Conservation (phyloP, 2,888 invertebrate species). For the Aproaerema taeniolella region DNA sequence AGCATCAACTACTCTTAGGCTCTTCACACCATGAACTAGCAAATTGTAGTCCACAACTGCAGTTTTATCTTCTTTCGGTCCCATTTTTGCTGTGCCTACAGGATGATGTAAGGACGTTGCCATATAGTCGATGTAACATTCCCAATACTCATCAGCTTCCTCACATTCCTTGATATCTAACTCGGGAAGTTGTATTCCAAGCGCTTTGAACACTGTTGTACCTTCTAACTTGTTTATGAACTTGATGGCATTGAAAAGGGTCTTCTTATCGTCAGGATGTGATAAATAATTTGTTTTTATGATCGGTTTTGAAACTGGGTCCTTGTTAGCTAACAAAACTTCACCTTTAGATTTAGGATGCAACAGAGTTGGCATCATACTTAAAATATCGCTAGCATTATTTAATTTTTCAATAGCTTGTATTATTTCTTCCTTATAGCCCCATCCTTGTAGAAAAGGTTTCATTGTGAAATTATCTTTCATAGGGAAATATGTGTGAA, state of each 20-base stretch:
- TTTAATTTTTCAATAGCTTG: constrained; percentile 35
- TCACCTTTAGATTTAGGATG: constrained; percentile 75
- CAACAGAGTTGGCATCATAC: constrained; percentile 49
- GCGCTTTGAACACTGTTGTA: constrained; percentile 49
- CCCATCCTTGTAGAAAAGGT: constrained; percentile 31
- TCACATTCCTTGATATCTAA: constrained; percentile 49
- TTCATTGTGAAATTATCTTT: constrained; percentile 32
- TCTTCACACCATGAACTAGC: constrained; percentile 70
- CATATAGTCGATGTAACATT: constrained; percentile 74
- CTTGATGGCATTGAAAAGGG: constrained; percentile 53
- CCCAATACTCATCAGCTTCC: constrained; percentile 68
- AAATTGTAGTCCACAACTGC: constrained; percentile 72
- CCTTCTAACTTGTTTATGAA: constrained; percentile 45
- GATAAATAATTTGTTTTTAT: constrained; percentile 79
- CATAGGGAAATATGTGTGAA: constrained; percentile 42
- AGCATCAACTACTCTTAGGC: constrained; percentile 70
- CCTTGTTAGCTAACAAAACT: constrained; percentile 64
- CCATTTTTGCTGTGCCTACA: constrained; percentile 84
- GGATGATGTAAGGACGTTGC: constrained; percentile 80
- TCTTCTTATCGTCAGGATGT: constrained; percentile 69
- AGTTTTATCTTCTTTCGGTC: constrained; percentile 47
- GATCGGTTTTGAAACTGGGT: constrained; percentile 73
- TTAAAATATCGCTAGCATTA: constrained; percentile 40
- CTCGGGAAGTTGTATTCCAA: constrained; percentile 42
- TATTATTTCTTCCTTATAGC: constrained; percentile 38